Percentiles rank a stretch among this genome's conserved stretches.
These are phyloP conservation scores for Ophion slaviceki DNA, from an alignment of 2,888 invertebrate species.

Conservation along the genomic window DNA sequence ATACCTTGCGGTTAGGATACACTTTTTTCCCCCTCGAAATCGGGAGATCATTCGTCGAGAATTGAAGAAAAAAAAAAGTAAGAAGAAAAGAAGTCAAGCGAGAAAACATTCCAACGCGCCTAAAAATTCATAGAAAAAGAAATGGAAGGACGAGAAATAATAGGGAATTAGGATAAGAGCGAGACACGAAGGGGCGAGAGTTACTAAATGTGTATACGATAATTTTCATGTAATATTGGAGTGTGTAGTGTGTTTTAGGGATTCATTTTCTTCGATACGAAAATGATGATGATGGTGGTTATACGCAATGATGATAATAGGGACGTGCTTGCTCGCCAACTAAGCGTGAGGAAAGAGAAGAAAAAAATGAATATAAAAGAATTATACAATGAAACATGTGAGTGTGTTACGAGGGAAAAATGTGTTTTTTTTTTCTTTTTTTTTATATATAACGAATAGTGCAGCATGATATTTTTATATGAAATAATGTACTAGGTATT, in stretches of 20 bases:
- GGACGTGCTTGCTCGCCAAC: slow-evolving; percentile 74
- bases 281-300: slow-evolving; percentile 58
- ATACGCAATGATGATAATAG: slow-evolving; percentile 68
- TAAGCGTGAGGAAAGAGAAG: slow-evolving; percentile 44
- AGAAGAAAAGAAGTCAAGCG: neutral
- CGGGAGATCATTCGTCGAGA: slow-evolving; percentile 12
- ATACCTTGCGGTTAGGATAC: slow-evolving; percentile 35
- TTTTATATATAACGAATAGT: slow-evolving; percentile 72
- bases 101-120: slow-evolving; percentile 51
- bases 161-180: slow-evolving; percentile 35
- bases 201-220: slow-evolving; percentile 56
- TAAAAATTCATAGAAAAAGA: slow-evolving; percentile 21
- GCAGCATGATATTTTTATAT: slow-evolving; percentile 82
- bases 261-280: slow-evolving; percentile 48
- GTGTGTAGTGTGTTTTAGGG: slow-evolving; percentile 50
- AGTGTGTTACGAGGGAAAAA: slow-evolving; percentile 66
- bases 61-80: slow-evolving; percentile 23
- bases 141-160: slow-evolving; percentile 14
- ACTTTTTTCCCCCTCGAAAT: slow-evolving; percentile 13
- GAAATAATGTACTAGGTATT: slow-evolving; percentile 74
- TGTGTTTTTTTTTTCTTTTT: slow-evolving; percentile 69
- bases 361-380: slow-evolving; percentile 47
- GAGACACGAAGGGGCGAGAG: slow-evolving; percentile 45
- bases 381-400: slow-evolving; percentile 65
- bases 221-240: slow-evolving; percentile 54